Conservation (phyloP, 2,888 invertebrate genomes). For the Pterostichus niger region DNA sequence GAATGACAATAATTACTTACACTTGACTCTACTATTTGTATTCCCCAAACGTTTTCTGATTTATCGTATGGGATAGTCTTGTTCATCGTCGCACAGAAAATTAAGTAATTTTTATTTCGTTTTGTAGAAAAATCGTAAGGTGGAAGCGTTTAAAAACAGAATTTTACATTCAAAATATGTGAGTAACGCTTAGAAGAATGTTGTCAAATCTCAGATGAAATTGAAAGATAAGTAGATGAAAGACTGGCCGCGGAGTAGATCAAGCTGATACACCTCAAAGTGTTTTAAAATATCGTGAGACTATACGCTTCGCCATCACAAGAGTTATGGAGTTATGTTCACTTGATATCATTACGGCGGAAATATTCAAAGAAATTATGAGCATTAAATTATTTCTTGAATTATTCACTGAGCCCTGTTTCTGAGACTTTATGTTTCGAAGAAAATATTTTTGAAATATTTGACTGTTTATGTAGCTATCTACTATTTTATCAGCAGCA, state of each 20-base stretch:
- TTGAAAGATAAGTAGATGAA: constrained; percentile 54
- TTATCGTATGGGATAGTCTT: constrained; percentile 11
- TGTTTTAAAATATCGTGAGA: constrained; percentile 59
- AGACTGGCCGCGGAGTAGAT: constrained; percentile 42
- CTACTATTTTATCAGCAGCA: too few relatives aligned
- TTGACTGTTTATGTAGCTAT: constrained; percentile 5
- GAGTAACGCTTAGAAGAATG: constrained; percentile 56
- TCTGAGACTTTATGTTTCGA: constrained; percentile 24
- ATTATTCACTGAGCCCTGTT: constrained; percentile 38
- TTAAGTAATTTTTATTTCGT: constrained; percentile 42
- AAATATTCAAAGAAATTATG: constrained; percentile 54
- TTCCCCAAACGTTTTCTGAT: constrained; percentile 14
- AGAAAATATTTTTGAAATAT: constrained; percentile 25
- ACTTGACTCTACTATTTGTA: neutral
- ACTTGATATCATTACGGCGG: constrained; percentile 49
- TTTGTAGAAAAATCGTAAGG: constrained; percentile 48
- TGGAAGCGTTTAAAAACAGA: constrained; percentile 59
- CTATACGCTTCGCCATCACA: neutral
- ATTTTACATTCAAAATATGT: constrained; percentile 54
- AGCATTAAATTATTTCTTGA: constrained; percentile 58
- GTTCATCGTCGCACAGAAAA: neutral
- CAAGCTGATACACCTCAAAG: constrained; percentile 41
- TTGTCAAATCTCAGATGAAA: constrained; percentile 56
- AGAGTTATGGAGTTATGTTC: constrained; percentile 51
- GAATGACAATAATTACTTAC: constrained; percentile 45